Conservation (phyloP, 2,888 invertebrate genomes). For the Meliscaeva auricollis region DNA sequence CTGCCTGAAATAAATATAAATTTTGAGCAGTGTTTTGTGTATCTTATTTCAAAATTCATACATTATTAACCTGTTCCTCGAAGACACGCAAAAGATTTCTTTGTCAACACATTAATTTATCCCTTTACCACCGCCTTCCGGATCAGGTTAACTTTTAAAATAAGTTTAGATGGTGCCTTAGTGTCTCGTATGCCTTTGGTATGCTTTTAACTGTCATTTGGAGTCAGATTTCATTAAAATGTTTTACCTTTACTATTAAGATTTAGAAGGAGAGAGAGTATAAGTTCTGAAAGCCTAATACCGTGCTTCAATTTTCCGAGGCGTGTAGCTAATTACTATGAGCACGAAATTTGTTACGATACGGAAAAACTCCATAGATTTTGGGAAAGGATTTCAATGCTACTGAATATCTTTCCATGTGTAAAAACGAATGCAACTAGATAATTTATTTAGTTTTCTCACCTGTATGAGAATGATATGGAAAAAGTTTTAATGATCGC, state of each 20-base stretch:
- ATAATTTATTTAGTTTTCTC: constrained; percentile 66
- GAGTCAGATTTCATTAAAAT: constrained; percentile 51
- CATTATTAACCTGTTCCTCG: constrained; percentile 56
- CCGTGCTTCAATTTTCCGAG: constrained; percentile 52
- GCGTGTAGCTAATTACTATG: constrained; percentile 49
- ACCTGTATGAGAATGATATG: background rate
- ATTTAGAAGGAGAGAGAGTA: background rate
- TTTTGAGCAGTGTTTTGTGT: background rate
- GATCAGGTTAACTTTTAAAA: background rate
- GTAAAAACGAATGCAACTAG: constrained; percentile 44
- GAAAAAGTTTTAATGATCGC: constrained; percentile 34
- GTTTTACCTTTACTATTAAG: background rate
- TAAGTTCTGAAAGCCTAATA: constrained; percentile 51
- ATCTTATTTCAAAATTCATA: constrained; percentile 33
- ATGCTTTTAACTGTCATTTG: constrained; percentile 40
- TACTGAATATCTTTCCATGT: constrained; percentile 37
- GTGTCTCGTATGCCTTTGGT: background rate
- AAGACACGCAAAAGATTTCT: constrained; percentile 51
- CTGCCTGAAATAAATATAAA: too few relatives aligned
- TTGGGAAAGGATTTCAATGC: constrained; percentile 5
- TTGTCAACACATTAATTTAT: constrained; percentile 29
- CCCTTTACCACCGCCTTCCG: background rate
- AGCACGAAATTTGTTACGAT: constrained; percentile 22
- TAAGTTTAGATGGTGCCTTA: background rate
- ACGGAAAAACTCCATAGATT: constrained; percentile 8